Conservation (phyloP, 2,888 invertebrate species). For the Chrysolina americana region DNA sequence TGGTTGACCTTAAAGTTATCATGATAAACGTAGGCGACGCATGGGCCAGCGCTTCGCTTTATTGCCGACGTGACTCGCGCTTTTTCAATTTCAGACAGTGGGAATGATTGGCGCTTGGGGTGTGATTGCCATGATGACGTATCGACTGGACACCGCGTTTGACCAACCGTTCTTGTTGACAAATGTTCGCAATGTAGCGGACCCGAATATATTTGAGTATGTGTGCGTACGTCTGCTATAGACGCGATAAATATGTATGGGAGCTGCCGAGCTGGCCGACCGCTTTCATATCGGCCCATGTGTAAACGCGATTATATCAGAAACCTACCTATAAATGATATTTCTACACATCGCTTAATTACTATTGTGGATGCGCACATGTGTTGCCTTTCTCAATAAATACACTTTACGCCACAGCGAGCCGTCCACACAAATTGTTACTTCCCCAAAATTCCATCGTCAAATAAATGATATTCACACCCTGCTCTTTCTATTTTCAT, state of each 20-base stretch:
- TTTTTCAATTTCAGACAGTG: constrained; percentile 70
- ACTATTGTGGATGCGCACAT: constrained; percentile 33
- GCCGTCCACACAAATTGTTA: constrained; percentile 53
- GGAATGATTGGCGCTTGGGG: constrained; percentile 71
- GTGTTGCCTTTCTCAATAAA: constrained; percentile 42
- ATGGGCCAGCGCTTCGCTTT: constrained; percentile 68
- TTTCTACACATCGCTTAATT: constrained; percentile 51
- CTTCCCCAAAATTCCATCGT: constrained; percentile 34
- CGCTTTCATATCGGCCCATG: constrained; percentile 48
- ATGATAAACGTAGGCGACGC: constrained; percentile 69
- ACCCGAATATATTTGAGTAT: constrained; percentile 51
- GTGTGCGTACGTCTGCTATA: constrained; percentile 50
- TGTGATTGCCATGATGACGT: constrained; percentile 71
- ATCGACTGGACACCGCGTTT: constrained; percentile 66
- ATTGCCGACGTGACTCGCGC: constrained; percentile 71
- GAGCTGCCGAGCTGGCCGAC: constrained; percentile 35
- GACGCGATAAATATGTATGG: constrained; percentile 56
- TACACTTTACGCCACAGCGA: constrained; percentile 29
- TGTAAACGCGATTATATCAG: constrained; percentile 49
- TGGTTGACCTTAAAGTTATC: constrained; percentile 63
- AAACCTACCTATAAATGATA: constrained; percentile 50
- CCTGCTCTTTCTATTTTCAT: constrained; percentile 48
- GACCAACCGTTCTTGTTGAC: constrained; percentile 64
- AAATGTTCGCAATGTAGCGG: constrained; percentile 62
- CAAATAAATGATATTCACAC: constrained; percentile 36